A percentile compares a stretch with the other conserved stretches of the same genome.
These are phyloP conservation scores for Spilarctia lutea DNA, from an alignment of 2,888 invertebrate species.

Conservation along the genomic window DNA sequence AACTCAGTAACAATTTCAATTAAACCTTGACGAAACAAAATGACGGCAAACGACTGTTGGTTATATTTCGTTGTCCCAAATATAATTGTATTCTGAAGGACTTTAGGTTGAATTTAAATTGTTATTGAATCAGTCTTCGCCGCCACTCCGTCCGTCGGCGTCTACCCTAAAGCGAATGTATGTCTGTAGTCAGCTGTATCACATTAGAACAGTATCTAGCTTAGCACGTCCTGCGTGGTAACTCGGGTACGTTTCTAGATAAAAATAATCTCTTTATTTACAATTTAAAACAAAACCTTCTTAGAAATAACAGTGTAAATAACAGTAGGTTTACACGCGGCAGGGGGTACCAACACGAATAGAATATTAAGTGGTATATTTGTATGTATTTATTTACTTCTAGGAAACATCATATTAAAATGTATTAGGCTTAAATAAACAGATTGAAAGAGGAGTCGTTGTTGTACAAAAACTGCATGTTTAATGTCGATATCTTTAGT, in stretches of 20 bases:
- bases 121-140: too few relatives aligned
- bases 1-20: too few relatives aligned
- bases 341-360: background rate
- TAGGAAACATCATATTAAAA: background rate
- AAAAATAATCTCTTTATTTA: background rate
- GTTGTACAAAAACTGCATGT: background rate
- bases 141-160: too few relatives aligned
- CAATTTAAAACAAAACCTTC: background rate
- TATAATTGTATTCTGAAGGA: too few relatives aligned
- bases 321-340: background rate
- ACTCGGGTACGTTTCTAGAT: background rate
- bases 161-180: background rate
- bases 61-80: too few relatives aligned
- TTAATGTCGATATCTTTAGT: too few relatives aligned
- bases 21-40: too few relatives aligned
- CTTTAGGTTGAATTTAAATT: too few relatives aligned
- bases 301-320: background rate
- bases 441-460: background rate
- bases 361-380: conserved; percentile 3
- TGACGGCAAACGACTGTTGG: too few relatives aligned
- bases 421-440: background rate
- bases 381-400: conserved; percentile 5
- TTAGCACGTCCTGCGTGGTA: background rate
- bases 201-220: background rate
- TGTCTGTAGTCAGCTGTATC: background rate